Evolutionary conservation across 2,113 vertebrate genomes (phyloP).

Genomic region (Hepsetus odoe): DNA sequence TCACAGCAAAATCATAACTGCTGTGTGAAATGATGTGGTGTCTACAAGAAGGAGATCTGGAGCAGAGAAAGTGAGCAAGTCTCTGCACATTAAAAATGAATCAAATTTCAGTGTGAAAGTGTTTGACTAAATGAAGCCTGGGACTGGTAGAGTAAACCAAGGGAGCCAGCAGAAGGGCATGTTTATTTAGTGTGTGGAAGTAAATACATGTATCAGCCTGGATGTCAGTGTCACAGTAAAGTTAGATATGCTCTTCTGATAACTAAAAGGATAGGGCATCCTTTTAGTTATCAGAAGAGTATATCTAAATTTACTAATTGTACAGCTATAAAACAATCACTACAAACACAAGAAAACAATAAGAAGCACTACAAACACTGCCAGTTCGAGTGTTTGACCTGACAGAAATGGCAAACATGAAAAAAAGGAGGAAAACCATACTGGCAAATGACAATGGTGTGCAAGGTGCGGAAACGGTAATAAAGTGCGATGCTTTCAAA

Average conservation of each 20-base stretch:
- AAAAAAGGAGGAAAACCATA: neutral
- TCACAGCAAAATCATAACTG: neutral
- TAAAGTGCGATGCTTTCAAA: neutral
- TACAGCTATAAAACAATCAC: neutral
- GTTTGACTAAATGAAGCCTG: conserved; percentile 53
- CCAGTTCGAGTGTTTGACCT: neutral
- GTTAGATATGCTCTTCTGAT: neutral
- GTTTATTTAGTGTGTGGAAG: conserved; percentile 45
- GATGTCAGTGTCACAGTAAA: conserved; percentile 40
- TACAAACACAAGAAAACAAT: conserved; percentile 3
- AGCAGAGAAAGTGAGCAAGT: neutral
- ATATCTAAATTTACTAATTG: neutral
- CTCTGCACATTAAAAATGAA: conserved; percentile 53
- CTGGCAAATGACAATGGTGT: conserved; percentile 9
- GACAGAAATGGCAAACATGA: neutral
- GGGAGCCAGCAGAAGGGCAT: conserved; percentile 49
- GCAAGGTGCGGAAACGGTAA: neutral
- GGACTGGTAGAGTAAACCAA: conserved; percentile 40
- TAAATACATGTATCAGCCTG: conserved; percentile 49
- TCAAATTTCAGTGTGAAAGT: conserved; percentile 46
- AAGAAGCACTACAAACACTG: neutral
- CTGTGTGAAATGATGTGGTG: conserved; percentile 18
- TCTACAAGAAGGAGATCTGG: conserved; percentile 13
- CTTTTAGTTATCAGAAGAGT: no score
- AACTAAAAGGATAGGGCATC: no score